Percentiles rank a stretch among this genome's conserved stretches.
Conservation (phyloP, 2,888 invertebrate species). For the Aleiodes alternator region DNA sequence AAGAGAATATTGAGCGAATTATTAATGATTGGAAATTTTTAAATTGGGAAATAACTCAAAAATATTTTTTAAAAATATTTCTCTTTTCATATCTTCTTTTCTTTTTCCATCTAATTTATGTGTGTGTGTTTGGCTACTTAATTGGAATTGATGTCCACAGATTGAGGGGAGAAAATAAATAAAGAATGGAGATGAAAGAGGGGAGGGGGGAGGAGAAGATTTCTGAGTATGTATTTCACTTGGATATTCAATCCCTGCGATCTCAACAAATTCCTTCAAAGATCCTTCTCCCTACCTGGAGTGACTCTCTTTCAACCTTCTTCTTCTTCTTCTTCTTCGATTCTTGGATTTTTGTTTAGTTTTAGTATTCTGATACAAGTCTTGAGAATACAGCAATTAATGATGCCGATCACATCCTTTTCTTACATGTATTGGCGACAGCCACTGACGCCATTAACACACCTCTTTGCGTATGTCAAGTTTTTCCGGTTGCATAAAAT, state of each 20-base stretch:
- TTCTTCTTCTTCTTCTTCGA: background rate
- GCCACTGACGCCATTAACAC: slow-evolving; percentile 34
- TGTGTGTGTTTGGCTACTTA: slow-evolving; percentile 15
- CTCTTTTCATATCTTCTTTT: background rate
- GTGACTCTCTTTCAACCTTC: background rate
- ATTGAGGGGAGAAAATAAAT: background rate
- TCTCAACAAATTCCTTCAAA: slow-evolving; percentile 21
- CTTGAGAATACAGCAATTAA: slow-evolving; percentile 10
- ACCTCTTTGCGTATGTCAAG: background rate
- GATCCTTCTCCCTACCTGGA: slow-evolving; percentile 15
- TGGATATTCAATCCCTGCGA: slow-evolving; percentile 20
- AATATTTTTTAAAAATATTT: slow-evolving; percentile 18
- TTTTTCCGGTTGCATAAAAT: slow-evolving; percentile 31
- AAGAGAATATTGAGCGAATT: no score
- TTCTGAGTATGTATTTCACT: slow-evolving; percentile 19
- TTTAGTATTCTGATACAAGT: slow-evolving; percentile 29
- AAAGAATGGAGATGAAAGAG: background rate
- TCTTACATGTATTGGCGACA: slow-evolving; percentile 23
- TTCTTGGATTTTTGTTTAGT: slow-evolving; percentile 16
- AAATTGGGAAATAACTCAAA: no score
- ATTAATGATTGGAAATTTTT: background rate
- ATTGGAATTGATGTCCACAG: slow-evolving; percentile 37
- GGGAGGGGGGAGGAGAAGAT: background rate
- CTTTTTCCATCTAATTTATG: slow-evolving; percentile 32
- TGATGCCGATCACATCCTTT: slow-evolving; percentile 26